Evolutionary conservation across 92 coral and sea anemone genomes (phyloP).

Genomic region (Palythoa caribaeorum): DNA sequence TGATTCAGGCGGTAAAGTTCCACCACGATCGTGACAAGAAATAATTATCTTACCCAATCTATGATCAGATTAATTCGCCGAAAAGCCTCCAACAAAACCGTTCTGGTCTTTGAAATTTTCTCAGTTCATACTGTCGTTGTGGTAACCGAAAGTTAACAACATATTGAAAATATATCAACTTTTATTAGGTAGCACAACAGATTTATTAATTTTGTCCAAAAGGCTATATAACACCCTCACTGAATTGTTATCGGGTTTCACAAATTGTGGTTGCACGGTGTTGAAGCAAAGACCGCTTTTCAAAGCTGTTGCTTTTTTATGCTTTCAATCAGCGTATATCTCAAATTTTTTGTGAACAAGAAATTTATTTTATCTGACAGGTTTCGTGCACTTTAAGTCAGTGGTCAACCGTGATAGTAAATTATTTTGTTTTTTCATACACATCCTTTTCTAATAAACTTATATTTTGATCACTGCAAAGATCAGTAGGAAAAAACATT

Average conservation of each 20-base stretch:
- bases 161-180: conserved; percentile 30
- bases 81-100: neutral
- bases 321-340: neutral
- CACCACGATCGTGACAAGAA: conserved; percentile 24
- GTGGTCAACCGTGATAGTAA: neutral
- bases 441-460: conserved; percentile 44
- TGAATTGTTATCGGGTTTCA: conserved; percentile 40
- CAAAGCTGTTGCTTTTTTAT: conserved; percentile 23
- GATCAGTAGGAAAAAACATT: conserved; percentile 5
- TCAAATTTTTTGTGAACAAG: conserved; percentile 7
- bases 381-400: conserved; percentile 8
- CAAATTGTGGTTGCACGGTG: neutral
- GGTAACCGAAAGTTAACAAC: neutral
- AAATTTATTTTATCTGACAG: neutral
- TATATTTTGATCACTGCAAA: conserved; percentile 7
- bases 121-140: neutral
- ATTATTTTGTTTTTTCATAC: neutral
- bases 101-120: neutral
- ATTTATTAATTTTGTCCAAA: neutral
- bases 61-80: neutral
- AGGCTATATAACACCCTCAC: neutral
- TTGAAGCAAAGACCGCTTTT: neutral
- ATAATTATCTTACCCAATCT: neutral
- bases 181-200: neutral
- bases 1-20: neutral